These are phyloP conservation scores for Ursus arctos DNA, from an alignment of 2,113 vertebrate genomes.

Conservation along the genomic window DNA sequence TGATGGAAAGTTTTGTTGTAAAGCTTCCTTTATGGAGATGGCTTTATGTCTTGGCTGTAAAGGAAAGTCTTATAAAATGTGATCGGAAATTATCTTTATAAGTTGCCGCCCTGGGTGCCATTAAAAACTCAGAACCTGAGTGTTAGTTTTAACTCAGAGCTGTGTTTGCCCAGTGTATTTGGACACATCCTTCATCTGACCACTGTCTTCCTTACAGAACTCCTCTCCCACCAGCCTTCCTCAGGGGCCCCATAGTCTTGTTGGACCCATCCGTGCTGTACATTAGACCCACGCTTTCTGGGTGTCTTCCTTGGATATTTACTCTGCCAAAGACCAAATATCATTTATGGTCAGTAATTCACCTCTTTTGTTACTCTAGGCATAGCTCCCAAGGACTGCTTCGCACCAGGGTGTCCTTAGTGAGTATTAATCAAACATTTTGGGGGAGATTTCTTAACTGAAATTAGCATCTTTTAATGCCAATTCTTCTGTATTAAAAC, in stretches of 20 bases:
- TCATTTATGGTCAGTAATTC: background rate
- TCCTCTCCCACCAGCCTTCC: background rate
- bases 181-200: background rate
- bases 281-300: background rate
- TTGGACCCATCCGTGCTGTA: rapidly evolving
- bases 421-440: background rate
- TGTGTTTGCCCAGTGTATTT: background rate
- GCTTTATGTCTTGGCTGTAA: conserved; percentile 62
- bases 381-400: background rate
- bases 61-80: conserved; percentile 51
- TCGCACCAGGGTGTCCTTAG: background rate
- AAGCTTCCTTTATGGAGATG: conserved; percentile 37
- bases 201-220: background rate
- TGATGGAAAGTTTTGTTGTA: conserved; percentile 56
- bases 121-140: background rate
- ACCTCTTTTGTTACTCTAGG: background rate
- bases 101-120: background rate
- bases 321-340: background rate
- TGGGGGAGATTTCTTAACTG: background rate
- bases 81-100: conserved; percentile 21
- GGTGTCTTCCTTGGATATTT: background rate
- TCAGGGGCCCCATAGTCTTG: rapidly evolving
- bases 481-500: background rate
- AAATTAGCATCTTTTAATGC: background rate
- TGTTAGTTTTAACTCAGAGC: background rate